Conservation (phyloP, 2,888 invertebrate species). For the Ormyrus rosae region DNA sequence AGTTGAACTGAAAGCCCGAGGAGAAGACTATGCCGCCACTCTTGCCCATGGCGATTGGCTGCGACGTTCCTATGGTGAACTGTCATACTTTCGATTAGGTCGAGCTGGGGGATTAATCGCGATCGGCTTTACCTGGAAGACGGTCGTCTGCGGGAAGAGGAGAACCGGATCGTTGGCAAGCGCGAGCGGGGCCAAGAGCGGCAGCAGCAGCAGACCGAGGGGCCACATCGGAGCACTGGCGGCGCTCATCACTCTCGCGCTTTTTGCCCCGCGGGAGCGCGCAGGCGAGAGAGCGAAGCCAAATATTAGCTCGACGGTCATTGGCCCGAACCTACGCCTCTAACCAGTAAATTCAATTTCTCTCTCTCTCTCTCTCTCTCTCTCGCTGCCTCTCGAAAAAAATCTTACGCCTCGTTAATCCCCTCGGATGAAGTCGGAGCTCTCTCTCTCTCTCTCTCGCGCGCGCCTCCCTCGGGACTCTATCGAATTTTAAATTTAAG, state of each 20-base stretch:
- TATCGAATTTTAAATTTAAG: no score
- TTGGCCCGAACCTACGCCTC: constrained; percentile 41
- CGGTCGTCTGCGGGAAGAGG: constrained; percentile 66
- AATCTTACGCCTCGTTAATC: constrained; percentile 42
- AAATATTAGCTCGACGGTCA: constrained; percentile 67
- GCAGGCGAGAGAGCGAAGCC: constrained; percentile 56
- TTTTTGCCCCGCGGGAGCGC: background rate
- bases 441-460: constrained; percentile 1
- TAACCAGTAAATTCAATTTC: constrained; percentile 43
- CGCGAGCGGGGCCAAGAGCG: constrained; percentile 46
- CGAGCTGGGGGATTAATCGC: background rate
- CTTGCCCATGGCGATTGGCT: constrained; percentile 68
- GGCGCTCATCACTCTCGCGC: constrained; percentile 1
- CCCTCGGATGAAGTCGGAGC: background rate
- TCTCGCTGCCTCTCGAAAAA: constrained; percentile 1
- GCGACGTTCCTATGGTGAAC: constrained; percentile 69
- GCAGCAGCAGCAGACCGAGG: background rate
- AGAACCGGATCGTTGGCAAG: constrained; percentile 61
- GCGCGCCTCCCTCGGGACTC: no score
- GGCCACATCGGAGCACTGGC: background rate
- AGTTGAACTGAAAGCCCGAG: constrained; percentile 72
- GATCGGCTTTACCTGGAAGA: constrained; percentile 67
- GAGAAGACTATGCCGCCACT: constrained; percentile 67
- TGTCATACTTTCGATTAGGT: constrained; percentile 49
- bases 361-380: background rate